Conservation (phyloP, 2,113 vertebrate genomes). For the Phocoena phocoena region DNA sequence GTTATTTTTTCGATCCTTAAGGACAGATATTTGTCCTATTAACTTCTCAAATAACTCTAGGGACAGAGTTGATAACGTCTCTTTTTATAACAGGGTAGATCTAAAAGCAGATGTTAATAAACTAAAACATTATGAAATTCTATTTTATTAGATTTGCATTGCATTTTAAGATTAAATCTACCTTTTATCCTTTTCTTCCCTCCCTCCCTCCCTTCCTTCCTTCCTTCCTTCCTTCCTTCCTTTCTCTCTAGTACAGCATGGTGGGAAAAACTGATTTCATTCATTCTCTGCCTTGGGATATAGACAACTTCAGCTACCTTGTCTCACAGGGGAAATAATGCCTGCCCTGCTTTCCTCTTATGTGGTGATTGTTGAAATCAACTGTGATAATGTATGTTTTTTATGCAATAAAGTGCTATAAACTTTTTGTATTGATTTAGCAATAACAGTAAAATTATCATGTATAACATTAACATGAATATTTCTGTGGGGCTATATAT, state of each 20-base stretch:
- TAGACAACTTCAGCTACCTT: neutral
- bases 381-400: neutral
- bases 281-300: neutral
- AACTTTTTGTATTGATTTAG: neutral
- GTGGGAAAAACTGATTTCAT: neutral
- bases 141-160: conserved; percentile 27
- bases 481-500: neutral
- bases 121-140: neutral
- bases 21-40: neutral
- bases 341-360: neutral
- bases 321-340: neutral
- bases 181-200: neutral
- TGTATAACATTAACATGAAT: neutral
- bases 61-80: neutral
- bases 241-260: neutral
- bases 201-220: no score
- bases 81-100: neutral
- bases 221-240: neutral
- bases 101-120: neutral
- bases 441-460: neutral
- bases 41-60: neutral
- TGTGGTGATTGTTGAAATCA: neutral
- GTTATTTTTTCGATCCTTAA: neutral
- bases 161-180: conserved; percentile 27
- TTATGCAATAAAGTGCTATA: neutral